Percentiles rank a stretch among this genome's conserved stretches.
Conservation (phyloP, 2,797 vertebrate genomes). For the Lacerta agilis region DNA sequence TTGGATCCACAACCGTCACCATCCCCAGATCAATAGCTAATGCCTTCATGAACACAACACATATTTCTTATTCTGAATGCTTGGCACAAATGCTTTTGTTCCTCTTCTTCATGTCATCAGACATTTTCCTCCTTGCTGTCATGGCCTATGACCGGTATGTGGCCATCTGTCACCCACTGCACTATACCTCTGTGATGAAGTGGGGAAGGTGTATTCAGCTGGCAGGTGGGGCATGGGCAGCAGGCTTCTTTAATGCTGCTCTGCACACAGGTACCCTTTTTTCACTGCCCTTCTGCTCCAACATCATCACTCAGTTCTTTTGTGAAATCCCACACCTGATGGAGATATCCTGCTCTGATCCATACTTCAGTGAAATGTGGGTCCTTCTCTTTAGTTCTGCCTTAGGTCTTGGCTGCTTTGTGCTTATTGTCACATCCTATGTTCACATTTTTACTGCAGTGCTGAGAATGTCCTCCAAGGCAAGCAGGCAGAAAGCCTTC, state of each 20-base stretch:
- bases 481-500: neutral
- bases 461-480: too few species aligned
- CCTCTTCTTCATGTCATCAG: neutral
- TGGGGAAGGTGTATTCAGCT: neutral
- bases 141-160: neutral
- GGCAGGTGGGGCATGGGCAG: neutral
- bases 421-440: too few species aligned
- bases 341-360: neutral
- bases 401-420: too few species aligned
- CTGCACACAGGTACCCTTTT: too few species aligned
- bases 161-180: too few species aligned
- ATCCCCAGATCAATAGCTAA: neutral
- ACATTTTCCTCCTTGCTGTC: neutral
- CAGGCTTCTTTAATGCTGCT: neutral
- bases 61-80: neutral
- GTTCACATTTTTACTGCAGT: too few species aligned
- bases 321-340: neutral
- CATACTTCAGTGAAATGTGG: too few species aligned
- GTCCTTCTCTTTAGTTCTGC: too few species aligned
- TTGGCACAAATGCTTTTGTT: neutral
- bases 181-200: slow-evolving; percentile 1
- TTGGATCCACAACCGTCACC: neutral
- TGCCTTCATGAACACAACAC: neutral
- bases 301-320: neutral
- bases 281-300: neutral